These are phyloP conservation scores for Eira barbara DNA, from an alignment of 2,113 vertebrate genomes.

Conservation along the genomic window DNA sequence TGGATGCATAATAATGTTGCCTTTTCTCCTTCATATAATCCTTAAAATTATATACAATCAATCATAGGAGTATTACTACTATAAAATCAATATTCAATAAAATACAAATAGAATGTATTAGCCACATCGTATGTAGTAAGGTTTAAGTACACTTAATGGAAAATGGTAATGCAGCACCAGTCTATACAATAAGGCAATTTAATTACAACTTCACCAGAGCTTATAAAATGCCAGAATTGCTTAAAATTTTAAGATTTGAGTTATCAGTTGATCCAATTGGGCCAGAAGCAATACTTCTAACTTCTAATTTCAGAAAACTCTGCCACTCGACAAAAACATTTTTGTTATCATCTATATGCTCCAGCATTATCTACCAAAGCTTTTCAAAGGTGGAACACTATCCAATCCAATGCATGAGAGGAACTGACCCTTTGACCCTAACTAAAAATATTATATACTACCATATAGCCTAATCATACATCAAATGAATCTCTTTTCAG, in stretches of 20 bases:
- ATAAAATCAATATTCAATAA: slow-evolving; percentile 15
- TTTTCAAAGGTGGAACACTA: not conserved
- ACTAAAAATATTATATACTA: slow-evolving; percentile 39
- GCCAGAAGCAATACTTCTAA: slow-evolving; percentile 16
- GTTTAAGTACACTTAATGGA: slow-evolving; percentile 25
- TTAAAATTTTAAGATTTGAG: not conserved
- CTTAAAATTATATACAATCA: not conserved
- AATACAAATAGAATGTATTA: slow-evolving; percentile 30
- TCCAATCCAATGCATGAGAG: not conserved
- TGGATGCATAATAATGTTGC: not conserved
- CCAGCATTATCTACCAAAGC: slow-evolving; percentile 3
- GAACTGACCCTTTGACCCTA: slow-evolving; percentile 1
- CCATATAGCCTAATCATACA: not conserved
- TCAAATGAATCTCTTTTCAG: not conserved
- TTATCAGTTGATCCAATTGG: slow-evolving; percentile 19
- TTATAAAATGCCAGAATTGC: slow-evolving; percentile 35
- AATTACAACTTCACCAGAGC: slow-evolving; percentile 10
- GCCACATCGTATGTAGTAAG: not conserved
- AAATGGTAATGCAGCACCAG: not conserved
- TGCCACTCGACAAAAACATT: not conserved
- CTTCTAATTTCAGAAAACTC: slow-evolving; percentile 43
- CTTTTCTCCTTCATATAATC: not conserved
- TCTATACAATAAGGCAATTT: not conserved
- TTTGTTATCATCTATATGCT: slow-evolving; percentile 14
- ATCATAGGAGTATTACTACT: not conserved